Base-by-base conservation (phyloP, 2,797 vertebrate genomes). In the Bradypus variegatus region DNA sequence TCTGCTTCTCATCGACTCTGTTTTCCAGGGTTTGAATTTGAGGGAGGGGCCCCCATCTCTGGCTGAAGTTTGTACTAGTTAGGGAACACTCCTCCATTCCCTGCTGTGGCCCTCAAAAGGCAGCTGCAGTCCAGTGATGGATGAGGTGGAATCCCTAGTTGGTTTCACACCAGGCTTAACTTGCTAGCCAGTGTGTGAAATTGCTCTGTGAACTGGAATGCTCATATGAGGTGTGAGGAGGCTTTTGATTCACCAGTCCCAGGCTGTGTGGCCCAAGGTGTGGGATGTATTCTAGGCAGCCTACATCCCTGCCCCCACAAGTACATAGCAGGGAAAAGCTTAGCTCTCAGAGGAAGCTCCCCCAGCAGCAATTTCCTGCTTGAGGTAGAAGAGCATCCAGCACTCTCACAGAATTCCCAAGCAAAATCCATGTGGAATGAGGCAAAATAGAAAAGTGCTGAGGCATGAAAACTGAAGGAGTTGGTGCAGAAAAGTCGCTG, bases 291-390 rank as follows among this genome's bases (percentile, higher is more conserved):
- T 90, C 85, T 86, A 86, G 76, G 72, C 53, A 31, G 67, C 45
- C 69, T 60, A 6, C 11, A 16, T 50, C 50, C 53, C 25, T 7
- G 15, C 48, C 90, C 53, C 10, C 36, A 23, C 55, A 78, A 38
- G 21, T 19, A 78, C 89, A 38, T 55, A 84, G 72, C 85, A 89
- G 58, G n/a, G 88, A 77, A 82, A 86, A 78, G 83, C 82, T 67
- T 55, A 86, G 70, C 76, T 82, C 55, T 77, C 60, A 14, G 72
- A 76, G 83, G 84, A 93, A 91, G 90, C 86, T 92, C 88, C 80
- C 69, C 31, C 64, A 41, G 25, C 89, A 91, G 84, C 86, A 91
- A 21, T 96, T 96, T 95, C 94, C 88, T 95, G 79, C 92, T 78
- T 23, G 60, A 88, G 60, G 70, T 88, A 29, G 88, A 60, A 91